Evolutionary conservation across 2,888 invertebrate genomes (phyloP).

Genomic region (Onthophagus sagittarius): DNA sequence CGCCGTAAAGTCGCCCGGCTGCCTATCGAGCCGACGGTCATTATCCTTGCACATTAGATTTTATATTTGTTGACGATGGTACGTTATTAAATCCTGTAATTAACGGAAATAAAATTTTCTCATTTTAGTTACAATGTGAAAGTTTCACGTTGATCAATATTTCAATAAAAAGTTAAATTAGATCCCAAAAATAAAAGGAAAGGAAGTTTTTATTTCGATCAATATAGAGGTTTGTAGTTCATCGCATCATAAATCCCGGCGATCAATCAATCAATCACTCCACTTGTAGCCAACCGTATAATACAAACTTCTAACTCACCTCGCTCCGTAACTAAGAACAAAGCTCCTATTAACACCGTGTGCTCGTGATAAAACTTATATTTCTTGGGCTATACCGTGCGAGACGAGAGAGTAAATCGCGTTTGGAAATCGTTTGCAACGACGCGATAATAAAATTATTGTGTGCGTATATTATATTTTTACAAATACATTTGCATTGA

Average conservation of each 20-base stretch:
- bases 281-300: neutral
- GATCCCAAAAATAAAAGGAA: neutral
- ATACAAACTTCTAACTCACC: neutral
- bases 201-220: neutral
- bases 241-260: neutral
- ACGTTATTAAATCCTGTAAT: neutral
- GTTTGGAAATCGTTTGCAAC: constrained; percentile 1
- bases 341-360: neutral
- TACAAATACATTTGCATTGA: constrained; percentile 8
- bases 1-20: neutral
- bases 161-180: too few species aligned
- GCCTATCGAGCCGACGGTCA: neutral
- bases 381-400: constrained; percentile 1
- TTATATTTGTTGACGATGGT: neutral
- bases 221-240: neutral
- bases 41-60: neutral
- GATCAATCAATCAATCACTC: neutral
- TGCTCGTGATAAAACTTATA: constrained; percentile 3
- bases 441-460: constrained; percentile 12
- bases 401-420: neutral
- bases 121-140: neutral
- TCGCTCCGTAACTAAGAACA: neutral
- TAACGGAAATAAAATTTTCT: neutral
- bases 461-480: constrained; percentile 12
- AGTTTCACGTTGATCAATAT: too few species aligned